Percentiles rank a stretch among this genome's conserved stretches.
phyloP scores from a whole-genome alignment of 2,797 vertebrate genomes.

The Myiothlypis chrysogaster region DNA sequence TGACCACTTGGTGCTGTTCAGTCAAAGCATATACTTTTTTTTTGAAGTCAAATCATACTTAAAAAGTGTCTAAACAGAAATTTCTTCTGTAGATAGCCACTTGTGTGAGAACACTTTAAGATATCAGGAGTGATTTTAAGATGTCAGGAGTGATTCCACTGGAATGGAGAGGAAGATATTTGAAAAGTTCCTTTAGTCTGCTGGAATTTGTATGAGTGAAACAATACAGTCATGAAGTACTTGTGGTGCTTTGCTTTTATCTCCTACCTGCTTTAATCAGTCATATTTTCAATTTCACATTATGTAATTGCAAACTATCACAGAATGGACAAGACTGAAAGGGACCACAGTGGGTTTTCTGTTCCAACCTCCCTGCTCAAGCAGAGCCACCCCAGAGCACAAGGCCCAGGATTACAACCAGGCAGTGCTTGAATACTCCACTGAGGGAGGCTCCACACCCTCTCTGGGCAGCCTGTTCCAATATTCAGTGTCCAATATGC shows the following conservation, averaged over 20 bases:
- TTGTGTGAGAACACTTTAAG: not conserved
- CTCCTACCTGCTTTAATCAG: not conserved
- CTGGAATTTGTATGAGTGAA: not conserved
- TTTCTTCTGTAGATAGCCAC: not conserved
- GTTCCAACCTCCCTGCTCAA: not conserved
- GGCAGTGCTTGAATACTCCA: not conserved
- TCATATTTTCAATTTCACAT: not conserved
- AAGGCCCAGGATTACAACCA: not conserved
- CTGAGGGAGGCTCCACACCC: not conserved
- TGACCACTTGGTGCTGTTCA: not conserved
- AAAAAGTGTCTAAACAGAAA: not conserved
- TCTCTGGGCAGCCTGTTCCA: not conserved
- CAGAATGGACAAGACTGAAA: not conserved
- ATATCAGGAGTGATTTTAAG: not conserved
- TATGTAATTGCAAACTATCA: not conserved
- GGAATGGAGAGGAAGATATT: not conserved
- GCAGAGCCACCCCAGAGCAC: not conserved
- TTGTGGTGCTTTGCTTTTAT: not conserved
- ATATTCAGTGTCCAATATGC: not conserved
- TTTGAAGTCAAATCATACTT: not conserved
- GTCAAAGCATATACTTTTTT: not conserved
- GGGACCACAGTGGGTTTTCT: not conserved
- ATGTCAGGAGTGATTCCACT: not conserved
- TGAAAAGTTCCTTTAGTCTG: not conserved
- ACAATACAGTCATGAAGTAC: not conserved